Evolutionary conservation across 2,888 invertebrate genomes (phyloP).

Genomic region (Idaea straminata): DNA sequence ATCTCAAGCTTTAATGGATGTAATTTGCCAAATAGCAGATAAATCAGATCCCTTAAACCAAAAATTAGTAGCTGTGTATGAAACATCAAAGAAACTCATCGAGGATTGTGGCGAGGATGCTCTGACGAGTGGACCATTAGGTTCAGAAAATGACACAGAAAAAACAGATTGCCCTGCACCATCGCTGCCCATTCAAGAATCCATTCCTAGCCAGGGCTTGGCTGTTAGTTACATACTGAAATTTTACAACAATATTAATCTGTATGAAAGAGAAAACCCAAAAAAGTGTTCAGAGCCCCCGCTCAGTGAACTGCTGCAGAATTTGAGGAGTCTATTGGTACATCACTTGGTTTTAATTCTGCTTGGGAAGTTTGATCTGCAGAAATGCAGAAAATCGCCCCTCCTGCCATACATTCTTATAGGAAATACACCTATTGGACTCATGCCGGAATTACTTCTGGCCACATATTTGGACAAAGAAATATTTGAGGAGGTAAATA

Average conservation of each 20-base stretch:
- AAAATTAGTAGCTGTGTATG: constrained; percentile 65
- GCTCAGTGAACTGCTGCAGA: constrained; percentile 83
- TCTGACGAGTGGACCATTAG: constrained; percentile 53
- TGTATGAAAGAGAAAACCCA: constrained; percentile 87
- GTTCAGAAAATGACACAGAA: constrained; percentile 57
- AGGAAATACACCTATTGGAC: constrained; percentile 86
- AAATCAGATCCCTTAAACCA: constrained; percentile 80
- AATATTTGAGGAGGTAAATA: constrained; percentile 75
- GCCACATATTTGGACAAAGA: constrained; percentile 82
- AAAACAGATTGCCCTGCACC: constrained; percentile 70
- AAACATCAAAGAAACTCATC: constrained; percentile 67
- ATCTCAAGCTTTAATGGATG: constrained; percentile 84
- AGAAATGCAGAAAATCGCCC: constrained; percentile 80
- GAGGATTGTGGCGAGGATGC: constrained; percentile 70
- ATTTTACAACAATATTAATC: constrained; percentile 84
- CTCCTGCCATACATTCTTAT: constrained; percentile 84
- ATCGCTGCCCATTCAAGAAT: constrained; percentile 64
- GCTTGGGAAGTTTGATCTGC: constrained; percentile 75
- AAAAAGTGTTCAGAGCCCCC: constrained; percentile 88
- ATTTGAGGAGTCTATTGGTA: constrained; percentile 76
- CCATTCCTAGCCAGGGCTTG: constrained; percentile 64
- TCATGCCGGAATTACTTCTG: constrained; percentile 84
- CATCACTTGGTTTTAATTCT: constrained; percentile 80
- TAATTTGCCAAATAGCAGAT: constrained; percentile 79
- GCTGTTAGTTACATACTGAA: constrained; percentile 70